phyloP scores from a whole-genome alignment of 2,797 vertebrate species.

The Oceanodroma leucorhoa region DNA sequence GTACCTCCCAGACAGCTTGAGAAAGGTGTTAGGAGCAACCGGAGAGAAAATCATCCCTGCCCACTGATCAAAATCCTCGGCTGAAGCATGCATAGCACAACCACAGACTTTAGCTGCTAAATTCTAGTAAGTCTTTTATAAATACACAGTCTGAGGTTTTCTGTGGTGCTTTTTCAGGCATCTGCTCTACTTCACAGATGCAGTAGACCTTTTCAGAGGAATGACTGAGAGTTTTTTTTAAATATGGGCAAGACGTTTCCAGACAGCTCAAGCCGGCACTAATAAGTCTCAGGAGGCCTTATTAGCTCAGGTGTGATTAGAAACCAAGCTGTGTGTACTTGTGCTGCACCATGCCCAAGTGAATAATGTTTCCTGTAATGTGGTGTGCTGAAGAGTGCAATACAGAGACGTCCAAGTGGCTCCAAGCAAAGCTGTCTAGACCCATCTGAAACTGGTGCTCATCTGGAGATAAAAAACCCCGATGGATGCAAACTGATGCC shows the following conservation, averaged over 20 bases:
- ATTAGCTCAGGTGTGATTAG: conserved; percentile 62
- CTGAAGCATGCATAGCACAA: not conserved
- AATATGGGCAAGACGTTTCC: not conserved
- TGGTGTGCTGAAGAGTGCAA: not conserved
- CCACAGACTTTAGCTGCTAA: not conserved
- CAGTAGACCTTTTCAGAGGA: conserved; percentile 1
- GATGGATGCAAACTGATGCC: not conserved
- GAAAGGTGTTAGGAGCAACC: not conserved
- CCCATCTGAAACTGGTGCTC: not conserved
- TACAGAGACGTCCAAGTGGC: not conserved
- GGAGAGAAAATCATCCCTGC: not conserved
- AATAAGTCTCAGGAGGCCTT: conserved; percentile 55
- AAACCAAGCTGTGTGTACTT: conserved; percentile 19
- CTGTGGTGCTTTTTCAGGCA: not conserved
- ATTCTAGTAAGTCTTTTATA: not conserved
- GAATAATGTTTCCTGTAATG: not conserved
- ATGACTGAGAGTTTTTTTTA: not conserved
- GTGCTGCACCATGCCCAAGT: not conserved
- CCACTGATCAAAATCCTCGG: not conserved
- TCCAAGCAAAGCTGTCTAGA: not conserved
- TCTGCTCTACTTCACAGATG: not conserved
- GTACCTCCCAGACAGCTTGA: not conserved
- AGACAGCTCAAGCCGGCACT: conserved; percentile 31
- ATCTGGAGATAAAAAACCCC: not conserved
- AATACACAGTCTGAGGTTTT: conserved; percentile 3